A percentile compares a stretch with the other conserved stretches of the same genome.
Conservation (phyloP, 2,888 invertebrate species). For the Melieria omissa region DNA sequence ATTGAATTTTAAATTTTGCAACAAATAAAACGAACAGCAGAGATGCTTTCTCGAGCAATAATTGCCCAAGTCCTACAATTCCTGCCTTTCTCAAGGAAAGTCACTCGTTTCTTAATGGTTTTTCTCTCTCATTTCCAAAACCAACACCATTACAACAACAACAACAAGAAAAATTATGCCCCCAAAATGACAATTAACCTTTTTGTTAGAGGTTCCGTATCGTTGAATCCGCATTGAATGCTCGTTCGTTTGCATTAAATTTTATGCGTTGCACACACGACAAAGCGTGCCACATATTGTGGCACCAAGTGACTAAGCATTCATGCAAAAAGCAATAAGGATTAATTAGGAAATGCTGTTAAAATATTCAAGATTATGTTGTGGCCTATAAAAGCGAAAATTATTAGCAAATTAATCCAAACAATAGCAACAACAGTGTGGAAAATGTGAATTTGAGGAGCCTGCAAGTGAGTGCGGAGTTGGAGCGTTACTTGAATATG, state of each 20-base stretch:
- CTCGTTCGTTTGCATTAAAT: conserved; percentile 9
- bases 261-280: conserved; percentile 11
- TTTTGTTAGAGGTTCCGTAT: too few relatives aligned
- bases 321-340: conserved; percentile 34
- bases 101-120: too few relatives aligned
- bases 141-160: too few relatives aligned
- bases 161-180: too few relatives aligned
- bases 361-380: conserved; percentile 37
- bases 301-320: conserved; percentile 12
- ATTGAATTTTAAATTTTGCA: background rate
- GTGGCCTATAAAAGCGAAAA: conserved; percentile 29
- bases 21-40: too few relatives aligned
- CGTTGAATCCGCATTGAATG: too few relatives aligned
- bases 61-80: too few relatives aligned
- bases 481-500: conserved; percentile 22
- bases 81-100: too few relatives aligned
- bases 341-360: conserved; percentile 37
- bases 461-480: conserved; percentile 24
- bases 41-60: too few relatives aligned
- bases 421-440: background rate
- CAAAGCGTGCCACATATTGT: background rate
- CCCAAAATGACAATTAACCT: too few relatives aligned
- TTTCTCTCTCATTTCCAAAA: too few relatives aligned
- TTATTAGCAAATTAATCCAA: conserved; percentile 22
- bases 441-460: too few relatives aligned